Percentiles rank a stretch among this genome's conserved stretches.
phyloP scores from a whole-genome alignment of 2,113 vertebrate species.

The Tragelaphus scriptus region DNA sequence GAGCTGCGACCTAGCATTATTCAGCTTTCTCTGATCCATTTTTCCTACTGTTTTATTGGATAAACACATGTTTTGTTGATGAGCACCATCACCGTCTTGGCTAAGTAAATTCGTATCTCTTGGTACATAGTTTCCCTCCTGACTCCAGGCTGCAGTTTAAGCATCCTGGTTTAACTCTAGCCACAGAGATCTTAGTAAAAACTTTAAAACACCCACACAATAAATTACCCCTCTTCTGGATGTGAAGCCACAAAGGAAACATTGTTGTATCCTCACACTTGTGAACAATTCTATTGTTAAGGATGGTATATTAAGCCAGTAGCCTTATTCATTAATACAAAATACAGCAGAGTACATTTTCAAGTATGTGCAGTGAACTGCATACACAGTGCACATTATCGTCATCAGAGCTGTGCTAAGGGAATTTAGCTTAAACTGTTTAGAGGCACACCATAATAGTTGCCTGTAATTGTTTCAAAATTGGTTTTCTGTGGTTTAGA shows the following conservation, averaged over 20 bases:
- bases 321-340: conserved; percentile 58
- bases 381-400: conserved; percentile 66
- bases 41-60: background rate
- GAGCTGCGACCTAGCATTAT: background rate
- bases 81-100: background rate
- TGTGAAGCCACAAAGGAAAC: conserved; percentile 40
- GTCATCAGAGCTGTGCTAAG: conserved; percentile 48
- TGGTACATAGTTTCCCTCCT: background rate
- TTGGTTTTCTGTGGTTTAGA: conserved; percentile 69
- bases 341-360: conserved; percentile 64
- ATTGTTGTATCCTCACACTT: conserved; percentile 5
- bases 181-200: background rate
- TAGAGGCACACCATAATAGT: conserved; percentile 72
- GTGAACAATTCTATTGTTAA: conserved; percentile 46
- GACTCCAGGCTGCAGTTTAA: background rate
- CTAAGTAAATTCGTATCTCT: background rate
- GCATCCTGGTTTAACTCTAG: background rate
- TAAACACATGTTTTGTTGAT: background rate
- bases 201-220: conserved; percentile 33
- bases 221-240: conserved; percentile 15
- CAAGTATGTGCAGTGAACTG: conserved; percentile 68
- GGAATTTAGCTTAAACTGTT: conserved; percentile 73
- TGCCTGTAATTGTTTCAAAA: conserved; percentile 73
- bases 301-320: conserved; percentile 34
- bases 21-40: background rate